Evolutionary conservation across 2,888 invertebrate genomes (phyloP).

Genomic region (Hemithea aestivaria): DNA sequence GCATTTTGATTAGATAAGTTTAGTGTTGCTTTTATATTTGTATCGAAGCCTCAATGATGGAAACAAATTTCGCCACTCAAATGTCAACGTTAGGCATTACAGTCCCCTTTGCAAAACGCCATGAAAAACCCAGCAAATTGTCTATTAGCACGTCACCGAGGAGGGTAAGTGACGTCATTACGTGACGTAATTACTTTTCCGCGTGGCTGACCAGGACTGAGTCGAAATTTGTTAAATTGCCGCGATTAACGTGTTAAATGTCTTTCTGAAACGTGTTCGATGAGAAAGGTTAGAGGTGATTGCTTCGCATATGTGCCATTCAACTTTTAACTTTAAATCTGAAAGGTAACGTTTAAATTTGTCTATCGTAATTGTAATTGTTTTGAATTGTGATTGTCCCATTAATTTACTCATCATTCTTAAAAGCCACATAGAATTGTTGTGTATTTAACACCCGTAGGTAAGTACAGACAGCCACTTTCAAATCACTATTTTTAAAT

Average conservation of each 20-base stretch:
- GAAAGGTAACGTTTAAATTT: neutral
- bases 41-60: no score
- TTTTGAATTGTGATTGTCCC: no score
- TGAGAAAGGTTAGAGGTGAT: conserved; percentile 40
- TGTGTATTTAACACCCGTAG: no score
- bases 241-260: conserved; percentile 72
- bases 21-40: no score
- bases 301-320: conserved; percentile 14
- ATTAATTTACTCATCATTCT: conserved; percentile 2
- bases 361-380: neutral
- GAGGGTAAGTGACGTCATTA: conserved; percentile 73
- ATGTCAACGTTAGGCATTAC: conserved; percentile 10
- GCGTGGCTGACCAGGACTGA: conserved; percentile 63
- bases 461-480: no score
- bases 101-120: conserved; percentile 40
- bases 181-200: conserved; percentile 75
- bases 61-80: conserved; percentile 11
- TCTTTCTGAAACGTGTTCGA: conserved; percentile 57
- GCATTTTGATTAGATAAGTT: no score
- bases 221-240: conserved; percentile 71
- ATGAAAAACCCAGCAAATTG: conserved; percentile 67
- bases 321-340: conserved; percentile 10
- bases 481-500: no score
- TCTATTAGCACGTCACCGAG: conserved; percentile 58
- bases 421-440: no score